Conservation (phyloP, 30 jellyfish, hydroid and myxozoan genomes). For the Morbakka virulenta region DNA sequence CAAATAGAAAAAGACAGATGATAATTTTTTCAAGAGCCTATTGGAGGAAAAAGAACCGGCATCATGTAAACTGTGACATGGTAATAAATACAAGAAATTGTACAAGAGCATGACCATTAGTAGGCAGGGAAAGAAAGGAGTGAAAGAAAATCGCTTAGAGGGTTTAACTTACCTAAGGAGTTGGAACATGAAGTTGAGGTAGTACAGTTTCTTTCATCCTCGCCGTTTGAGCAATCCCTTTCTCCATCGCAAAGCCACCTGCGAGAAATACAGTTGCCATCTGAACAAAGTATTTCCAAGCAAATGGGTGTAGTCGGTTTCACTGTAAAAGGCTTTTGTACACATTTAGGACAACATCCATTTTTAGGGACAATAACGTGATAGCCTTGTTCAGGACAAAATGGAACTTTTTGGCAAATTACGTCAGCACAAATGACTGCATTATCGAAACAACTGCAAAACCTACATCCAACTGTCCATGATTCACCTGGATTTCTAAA, state of each 20-base stretch:
- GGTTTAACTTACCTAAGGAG: constrained; percentile 30
- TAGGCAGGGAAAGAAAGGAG: no score
- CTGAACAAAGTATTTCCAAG: constrained; percentile 50
- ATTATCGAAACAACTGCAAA: constrained; percentile 57
- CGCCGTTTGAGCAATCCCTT: constrained; percentile 70
- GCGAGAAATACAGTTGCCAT: constrained; percentile 52
- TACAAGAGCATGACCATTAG: no score
- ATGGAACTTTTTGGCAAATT: constrained; percentile 43
- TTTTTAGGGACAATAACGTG: not conserved
- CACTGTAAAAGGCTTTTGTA: constrained; percentile 12
- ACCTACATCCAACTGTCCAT: constrained; percentile 46
- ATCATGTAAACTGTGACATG: no score
- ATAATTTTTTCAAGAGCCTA: no score
- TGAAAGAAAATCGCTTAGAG: no score
- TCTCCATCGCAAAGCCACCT: constrained; percentile 78
- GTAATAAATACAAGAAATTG: no score
- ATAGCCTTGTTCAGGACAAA: constrained; percentile 52
- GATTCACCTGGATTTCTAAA: constrained; percentile 50
- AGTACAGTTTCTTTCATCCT: constrained; percentile 62
- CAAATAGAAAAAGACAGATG: no score
- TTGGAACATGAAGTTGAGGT: constrained; percentile 26
- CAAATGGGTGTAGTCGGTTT: constrained; percentile 34
- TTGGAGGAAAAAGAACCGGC: no score
- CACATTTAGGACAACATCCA: constrained; percentile 76
- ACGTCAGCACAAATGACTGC: constrained; percentile 3